Evolutionary conservation across 2,797 vertebrate species (phyloP), one percentile per base, ranked within the genome.

Genomic region (Helostoma temminkii): DNA sequence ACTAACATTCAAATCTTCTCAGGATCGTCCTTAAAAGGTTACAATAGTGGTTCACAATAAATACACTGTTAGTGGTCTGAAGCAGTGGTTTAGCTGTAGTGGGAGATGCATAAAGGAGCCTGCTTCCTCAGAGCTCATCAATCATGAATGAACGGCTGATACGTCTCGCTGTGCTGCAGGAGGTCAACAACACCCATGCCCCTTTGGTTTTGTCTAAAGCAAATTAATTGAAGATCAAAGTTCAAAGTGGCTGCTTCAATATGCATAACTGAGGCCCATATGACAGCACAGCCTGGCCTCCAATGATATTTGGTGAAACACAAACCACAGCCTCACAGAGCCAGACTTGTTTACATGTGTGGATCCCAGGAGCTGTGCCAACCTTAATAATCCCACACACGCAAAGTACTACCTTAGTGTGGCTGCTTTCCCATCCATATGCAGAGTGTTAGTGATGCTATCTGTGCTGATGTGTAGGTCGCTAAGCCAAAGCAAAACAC

Each of bases 61-160:
- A 64, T 2, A 18, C 49, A 18, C 53, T 19, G 32, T 45, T 48
- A n/a, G 32, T 62, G 54, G 69, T 32, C 72, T 50, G 25, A 36
- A 68, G 59, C 54, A 50, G 59, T 37, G 66, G 52, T 48, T 66
- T 10, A 26, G 43, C 21, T 71, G 26, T 54, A 66, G 77, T 70
- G 66, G 49, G 36, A 66, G 56, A 57, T 45, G 48, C 42, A 74
- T 67, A 53, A 57, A 74, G 63, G 69, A 68, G 83, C 57, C 68
- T 83, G 78, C 66, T 66, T 74, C 65, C 79, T 71, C 77, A 69
- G 8, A 79, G 76, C 15, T 88, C 89, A 90, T 90, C 71, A 90
- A 89, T 89, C 75, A 90, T 91, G 81, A 77, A 90, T 91, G 82
- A 88, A 54, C 66, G 84, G 75, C 75, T 83, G 83, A 80, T 78